Evolutionary conservation across 2,888 invertebrate genomes (phyloP), one percentile per base, ranked within the genome.

Genomic region (Tholera decimalis): DNA sequence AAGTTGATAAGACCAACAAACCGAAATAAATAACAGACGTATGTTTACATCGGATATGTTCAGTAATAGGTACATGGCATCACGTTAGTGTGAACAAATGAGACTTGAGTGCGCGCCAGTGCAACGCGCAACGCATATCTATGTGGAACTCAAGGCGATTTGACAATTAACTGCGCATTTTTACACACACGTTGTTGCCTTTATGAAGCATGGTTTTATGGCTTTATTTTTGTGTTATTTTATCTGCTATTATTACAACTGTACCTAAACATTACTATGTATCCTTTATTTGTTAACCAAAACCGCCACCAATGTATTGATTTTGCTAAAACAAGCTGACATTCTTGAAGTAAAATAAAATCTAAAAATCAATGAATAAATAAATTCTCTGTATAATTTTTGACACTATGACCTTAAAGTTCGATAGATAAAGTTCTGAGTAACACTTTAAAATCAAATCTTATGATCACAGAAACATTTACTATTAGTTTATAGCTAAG

Each of bases 121-220:
- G 67, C 77, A 80, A 73, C 84, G 81, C 83, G 84, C 79, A 76
- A 82, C 70, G 92, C 89, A 92, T 92, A 89, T 85, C 84, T 89
- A 89, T 87, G 81, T 73, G 73, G 73, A 67, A 77, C 79, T 85
- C 90, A 89, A 90, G 89, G 89, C 83, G 79, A 79, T 78, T 74
- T 68, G 70, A 78, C 68, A 77, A 74, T 75, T 73, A 73, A 79
- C 77, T 76, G 62, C 68, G 71, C 79, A 76, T 79, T 78, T 81
- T 83, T 66, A 70, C 56, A 65, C 62, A 69, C 61, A 63, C 41
- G 20, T 46, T 58, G 56, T 26, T 47, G 30, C 41, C 35, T 65
- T 64, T 54, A 58, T 57, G 49, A 50, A 28, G 33, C 28, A 47
- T 15, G 28, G 13, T 24, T 54, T 54, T 63, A 46, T 54, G 9